phyloP scores from a whole-genome alignment of 2,888 invertebrate species.

The Pyralis farinalis region DNA sequence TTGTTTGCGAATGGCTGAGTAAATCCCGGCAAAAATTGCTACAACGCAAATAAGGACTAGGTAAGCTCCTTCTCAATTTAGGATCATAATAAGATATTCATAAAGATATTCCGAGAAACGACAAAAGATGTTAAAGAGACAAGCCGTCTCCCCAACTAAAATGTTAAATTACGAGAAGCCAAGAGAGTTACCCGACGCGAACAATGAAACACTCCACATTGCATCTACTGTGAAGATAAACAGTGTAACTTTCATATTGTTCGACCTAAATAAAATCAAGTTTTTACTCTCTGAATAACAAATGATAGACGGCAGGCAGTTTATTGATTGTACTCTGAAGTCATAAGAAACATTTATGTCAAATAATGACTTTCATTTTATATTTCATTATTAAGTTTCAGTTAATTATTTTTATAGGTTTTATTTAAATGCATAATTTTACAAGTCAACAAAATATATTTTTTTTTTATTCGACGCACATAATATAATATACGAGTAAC shows the following conservation, averaged over 20 bases:
- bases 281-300: too few relatives aligned
- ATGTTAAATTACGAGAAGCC: constrained; percentile 57
- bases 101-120: constrained; percentile 60
- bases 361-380: too few relatives aligned
- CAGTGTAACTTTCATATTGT: constrained; percentile 1
- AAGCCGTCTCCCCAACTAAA: constrained; percentile 43
- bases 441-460: too few relatives aligned
- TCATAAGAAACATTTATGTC: too few relatives aligned
- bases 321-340: neutral
- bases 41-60: constrained; percentile 66
- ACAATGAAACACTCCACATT: constrained; percentile 21
- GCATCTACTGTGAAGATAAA: neutral
- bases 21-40: constrained; percentile 64
- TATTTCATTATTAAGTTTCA: too few relatives aligned
- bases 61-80: constrained; percentile 70
- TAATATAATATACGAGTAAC: too few relatives aligned
- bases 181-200: constrained; percentile 29
- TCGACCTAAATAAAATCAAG: too few relatives aligned
- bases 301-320: neutral
- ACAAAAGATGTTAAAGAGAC: constrained; percentile 51
- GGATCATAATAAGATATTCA: constrained; percentile 73
- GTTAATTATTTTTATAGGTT: too few relatives aligned
- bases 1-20: constrained; percentile 70
- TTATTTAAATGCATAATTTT: too few relatives aligned
- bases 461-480: too few relatives aligned